Conservation (phyloP, 2,113 vertebrate species). For the Melanocharis versteri region DNA sequence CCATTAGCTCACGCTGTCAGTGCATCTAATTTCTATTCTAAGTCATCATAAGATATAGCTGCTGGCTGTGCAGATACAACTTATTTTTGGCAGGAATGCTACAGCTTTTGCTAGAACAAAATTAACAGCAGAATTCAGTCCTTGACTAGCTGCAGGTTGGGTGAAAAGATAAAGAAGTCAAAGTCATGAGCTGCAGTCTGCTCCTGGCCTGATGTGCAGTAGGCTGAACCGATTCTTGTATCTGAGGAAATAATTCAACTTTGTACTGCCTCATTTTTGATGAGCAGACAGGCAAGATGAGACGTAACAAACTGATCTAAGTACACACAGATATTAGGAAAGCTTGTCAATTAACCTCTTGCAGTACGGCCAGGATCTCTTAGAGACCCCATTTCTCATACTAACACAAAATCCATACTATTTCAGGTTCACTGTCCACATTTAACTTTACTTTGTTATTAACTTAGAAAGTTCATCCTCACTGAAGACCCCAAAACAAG, state of each 20-base stretch:
- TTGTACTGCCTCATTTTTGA: neutral
- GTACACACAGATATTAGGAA: neutral
- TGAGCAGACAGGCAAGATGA: neutral
- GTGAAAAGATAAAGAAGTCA: neutral
- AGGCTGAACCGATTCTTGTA: neutral
- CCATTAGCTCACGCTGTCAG: constrained; percentile 33
- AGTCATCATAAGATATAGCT: constrained; percentile 22
- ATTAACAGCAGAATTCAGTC: neutral
- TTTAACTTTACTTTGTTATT: neutral
- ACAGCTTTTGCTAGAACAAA: neutral
- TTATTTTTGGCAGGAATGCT: constrained; percentile 40
- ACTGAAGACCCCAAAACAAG: neutral
- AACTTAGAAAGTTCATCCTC: neutral
- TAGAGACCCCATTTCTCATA: neutral
- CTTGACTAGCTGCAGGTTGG: neutral
- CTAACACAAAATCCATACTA: neutral
- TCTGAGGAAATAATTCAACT: neutral
- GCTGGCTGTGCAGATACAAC: constrained; percentile 16
- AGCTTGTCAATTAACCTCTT: neutral
- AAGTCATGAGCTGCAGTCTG: neutral
- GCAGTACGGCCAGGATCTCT: neutral
- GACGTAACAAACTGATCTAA: neutral
- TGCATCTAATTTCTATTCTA: constrained; percentile 45
- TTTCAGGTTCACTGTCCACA: neutral
- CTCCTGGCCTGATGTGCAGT: neutral